phyloP scores from a whole-genome alignment of 2,888 invertebrate species.

The Lasioglossum lativentre region DNA sequence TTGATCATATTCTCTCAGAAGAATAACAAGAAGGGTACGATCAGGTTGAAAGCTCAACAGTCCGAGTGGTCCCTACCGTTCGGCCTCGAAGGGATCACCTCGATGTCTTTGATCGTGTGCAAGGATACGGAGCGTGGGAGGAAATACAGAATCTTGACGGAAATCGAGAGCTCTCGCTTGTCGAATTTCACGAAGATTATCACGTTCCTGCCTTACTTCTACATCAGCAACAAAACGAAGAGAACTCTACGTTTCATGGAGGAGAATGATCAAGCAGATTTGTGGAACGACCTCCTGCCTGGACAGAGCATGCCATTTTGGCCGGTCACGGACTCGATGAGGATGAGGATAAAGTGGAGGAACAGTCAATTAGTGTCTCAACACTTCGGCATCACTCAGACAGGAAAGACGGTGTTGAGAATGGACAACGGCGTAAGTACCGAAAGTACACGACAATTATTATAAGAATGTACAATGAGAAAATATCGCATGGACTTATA shows the following conservation, averaged over 20 bases:
- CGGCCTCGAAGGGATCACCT: conserved; percentile 89
- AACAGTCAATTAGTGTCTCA: conserved; percentile 92
- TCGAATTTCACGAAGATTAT: conserved; percentile 92
- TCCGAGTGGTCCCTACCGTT: conserved; percentile 89
- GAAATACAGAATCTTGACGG: conserved; percentile 90
- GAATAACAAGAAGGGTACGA: conserved; percentile 85
- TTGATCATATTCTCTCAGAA: conserved; percentile 89
- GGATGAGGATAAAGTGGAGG: conserved; percentile 92
- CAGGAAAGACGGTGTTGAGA: conserved; percentile 90
- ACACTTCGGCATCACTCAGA: conserved; percentile 90
- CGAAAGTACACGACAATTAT: neutral
- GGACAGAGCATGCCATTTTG: conserved; percentile 91
- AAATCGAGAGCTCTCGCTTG: conserved; percentile 89
- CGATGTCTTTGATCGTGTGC: conserved; percentile 91
- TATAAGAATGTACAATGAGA: neutral
- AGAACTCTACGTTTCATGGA: conserved; percentile 90
- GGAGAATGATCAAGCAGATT: conserved; percentile 92
- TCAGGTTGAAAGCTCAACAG: conserved; percentile 87
- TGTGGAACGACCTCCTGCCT: conserved; percentile 92
- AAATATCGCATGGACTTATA: conserved; percentile 35
- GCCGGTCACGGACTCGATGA: conserved; percentile 93
- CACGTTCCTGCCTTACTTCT: conserved; percentile 92
- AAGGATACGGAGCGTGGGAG: conserved; percentile 90
- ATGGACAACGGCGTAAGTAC: conserved; percentile 92
- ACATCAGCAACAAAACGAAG: conserved; percentile 90